Base-by-base conservation (phyloP, 2,113 vertebrate species). In the Donacobius atricapilla region DNA sequence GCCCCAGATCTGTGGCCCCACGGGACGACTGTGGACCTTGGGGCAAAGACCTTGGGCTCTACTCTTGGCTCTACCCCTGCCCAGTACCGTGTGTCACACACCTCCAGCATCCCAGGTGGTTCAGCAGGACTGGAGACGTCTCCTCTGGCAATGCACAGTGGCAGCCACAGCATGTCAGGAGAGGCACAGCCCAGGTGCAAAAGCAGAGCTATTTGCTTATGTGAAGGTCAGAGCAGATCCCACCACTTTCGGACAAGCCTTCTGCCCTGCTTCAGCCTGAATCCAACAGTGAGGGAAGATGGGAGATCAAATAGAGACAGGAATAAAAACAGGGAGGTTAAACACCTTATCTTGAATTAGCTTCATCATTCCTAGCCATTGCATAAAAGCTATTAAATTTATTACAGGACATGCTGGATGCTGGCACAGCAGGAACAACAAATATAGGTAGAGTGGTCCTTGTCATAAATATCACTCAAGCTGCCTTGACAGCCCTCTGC, bases 401-500 rank as follows among this genome's bases (percentile, higher is more conserved):
- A 76, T 94, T 89, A 83, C 63, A 80, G 89, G 86, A 37, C 71
- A 28, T 5, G 15, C 57, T 86, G 86, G 70, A 39, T 80, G 93
- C 94, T 95, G 72, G 76, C 63, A 44, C 63, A 92, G 66, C 79
- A 57, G 86, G 89, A 80, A 80, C 83, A 76, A 24, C 89, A 92
- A 95, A 83, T 76, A 48, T 4, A 93, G 75, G 65, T 81, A 24
- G 65, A 75, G 69, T 5, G 4, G 44, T 61, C 83, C 71, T 88
- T 83, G 66, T 76, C 83, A 60, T 76, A 92, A 86, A 71, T 79
- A 92, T 35, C 83, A 71, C 61, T 82, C 40, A 5, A 58, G 63
- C 44, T 7, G 1, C 24, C 64, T 8, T 70, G 45, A 44, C 80
- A 79, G 79, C 75, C 33, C 50, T 65, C 68, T 75, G 61, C 75